Evolutionary conservation across 2,113 vertebrate species (phyloP).

Genomic region (Leptobrachium ailaonicum): DNA sequence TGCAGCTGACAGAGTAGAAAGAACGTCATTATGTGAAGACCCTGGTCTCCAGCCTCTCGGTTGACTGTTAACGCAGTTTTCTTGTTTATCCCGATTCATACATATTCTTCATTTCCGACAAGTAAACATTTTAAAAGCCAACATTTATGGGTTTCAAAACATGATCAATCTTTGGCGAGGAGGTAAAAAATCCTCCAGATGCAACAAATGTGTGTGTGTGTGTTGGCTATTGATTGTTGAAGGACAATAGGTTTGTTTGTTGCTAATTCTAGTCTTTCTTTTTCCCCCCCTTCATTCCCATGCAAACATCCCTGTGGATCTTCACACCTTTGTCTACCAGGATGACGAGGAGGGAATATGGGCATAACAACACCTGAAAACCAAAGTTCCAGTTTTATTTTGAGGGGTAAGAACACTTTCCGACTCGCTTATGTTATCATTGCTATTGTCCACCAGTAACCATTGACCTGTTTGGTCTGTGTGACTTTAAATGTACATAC

Average conservation of each 20-base stretch:
- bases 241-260: slow-evolving; percentile 51
- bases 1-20: slow-evolving; percentile 12
- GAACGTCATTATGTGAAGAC: slow-evolving; percentile 46
- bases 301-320: slow-evolving; percentile 63
- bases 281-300: slow-evolving; percentile 51
- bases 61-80: slow-evolving; percentile 51
- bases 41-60: slow-evolving; percentile 53
- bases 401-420: slow-evolving; percentile 83
- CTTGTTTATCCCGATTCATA: slow-evolving; percentile 47
- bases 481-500: too few species aligned
- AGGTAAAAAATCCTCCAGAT: neutral
- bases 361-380: slow-evolving; percentile 88
- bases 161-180: slow-evolving; percentile 17
- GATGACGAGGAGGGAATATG: slow-evolving; percentile 99
- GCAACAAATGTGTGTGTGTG: slow-evolving; percentile 10
- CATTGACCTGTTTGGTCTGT: too few species aligned
- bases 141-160: slow-evolving; percentile 61
- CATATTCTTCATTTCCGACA: slow-evolving; percentile 49
- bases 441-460: too few species aligned
- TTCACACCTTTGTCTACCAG: slow-evolving; percentile 69
- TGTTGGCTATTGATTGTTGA: slow-evolving; percentile 53
- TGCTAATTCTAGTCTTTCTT: slow-evolving; percentile 66
- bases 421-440: neutral
- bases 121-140: slow-evolving; percentile 61
- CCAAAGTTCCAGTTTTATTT: slow-evolving; percentile 94